Evolutionary conservation across 2,797 vertebrate genomes (phyloP), one percentile per base, ranked within the genome.

Genomic region (Eutrigla gurnardus): DNA sequence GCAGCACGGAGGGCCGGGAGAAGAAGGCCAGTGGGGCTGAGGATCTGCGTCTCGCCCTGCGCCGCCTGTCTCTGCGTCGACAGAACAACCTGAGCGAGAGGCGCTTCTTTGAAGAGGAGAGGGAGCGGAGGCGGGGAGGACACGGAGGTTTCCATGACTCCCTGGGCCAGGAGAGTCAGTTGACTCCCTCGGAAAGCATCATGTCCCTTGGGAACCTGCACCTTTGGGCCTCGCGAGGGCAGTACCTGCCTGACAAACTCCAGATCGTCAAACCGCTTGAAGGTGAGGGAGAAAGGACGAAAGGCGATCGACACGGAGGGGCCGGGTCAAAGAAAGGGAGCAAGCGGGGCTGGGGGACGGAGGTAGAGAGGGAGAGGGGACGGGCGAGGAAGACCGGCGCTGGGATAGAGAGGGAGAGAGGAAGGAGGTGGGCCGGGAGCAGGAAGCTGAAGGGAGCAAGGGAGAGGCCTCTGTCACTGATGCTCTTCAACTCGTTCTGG

Each of bases 181-280:
- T 97, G 58, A 97, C 96, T 0, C 97, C 97, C 53, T 97, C 97
- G 0, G 98, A 99, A 60, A 99, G 97, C 95, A 97, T 99, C 93
- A 97, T 98, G 97, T 99, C 98, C 0, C 94, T 98, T 2, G 97
- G 97, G 75, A 94, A 96, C 76, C 85, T 93, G 62, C 96, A 97
- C 93, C 94, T 97, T 6, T 97, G 97, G 96, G 93, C 96, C 93
- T 96, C 95, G 58, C 95, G 98, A 2, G 93, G 92, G 55, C 96
- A 97, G 77, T 99, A 98, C 94, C 96, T 99, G 77, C 98, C 98
- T 0, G 98, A 99, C 95, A 99, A 99, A 73, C 96, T 99, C 65
- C 98, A 99, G 96, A 99, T 99, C 75, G 98, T 99, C 92, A 99
- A 99, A 92, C 98, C 98, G 0, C 94, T 99, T 65, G 98, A 99